Base-by-base conservation (phyloP, 1,140 invertebrate species). In the Nixonia krombeini region DNA sequence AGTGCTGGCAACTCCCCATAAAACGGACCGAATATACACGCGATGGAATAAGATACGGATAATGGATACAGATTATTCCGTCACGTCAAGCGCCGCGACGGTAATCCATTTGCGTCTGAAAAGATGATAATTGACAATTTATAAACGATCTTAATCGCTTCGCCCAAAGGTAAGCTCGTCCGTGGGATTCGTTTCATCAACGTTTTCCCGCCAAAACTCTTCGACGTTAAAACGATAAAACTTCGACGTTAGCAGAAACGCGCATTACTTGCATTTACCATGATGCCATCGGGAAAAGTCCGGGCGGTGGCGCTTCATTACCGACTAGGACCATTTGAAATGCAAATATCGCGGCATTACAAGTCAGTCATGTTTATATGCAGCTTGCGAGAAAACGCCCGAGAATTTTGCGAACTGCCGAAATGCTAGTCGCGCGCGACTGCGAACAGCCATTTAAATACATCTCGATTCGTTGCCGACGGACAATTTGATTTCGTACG, bases 61-160 rank as follows among this genome's bases (percentile, higher is more conserved):
- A n/a, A n/a, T n/a, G n/a, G n/a, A n/a, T n/a, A n/a, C n/a, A n/a
- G 53, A 45, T 57, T 57, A 57, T 47, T 47, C 35, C 35, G 44
- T 57, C 42, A 41, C 44, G 35, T 57, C 44, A 38, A 55, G 37
- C 51, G 44, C 37, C 8, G 41, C 21, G 31, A 26, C 26, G 17
- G 12, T 55, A 55, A 55, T 45, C 42, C 44, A 37, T 45, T 55
- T 44, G n/a, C n/a, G n/a, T n/a, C n/a, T n/a, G n/a, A n/a, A n/a
- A n/a, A n/a, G n/a, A n/a, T n/a, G n/a, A n/a, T n/a, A n/a, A n/a
- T n/a, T n/a, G n/a, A n/a, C n/a, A n/a, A n/a, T n/a, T n/a, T n/a
- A n/a, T n/a, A n/a, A n/a, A n/a, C n/a, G n/a, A n/a, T n/a, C n/a
- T n/a, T n/a, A n/a, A n/a, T n/a, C n/a, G n/a, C n/a, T n/a, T n/a